phyloP scores from a whole-genome alignment of 2,888 invertebrate genomes.

The Dicyrtomina minuta region DNA sequence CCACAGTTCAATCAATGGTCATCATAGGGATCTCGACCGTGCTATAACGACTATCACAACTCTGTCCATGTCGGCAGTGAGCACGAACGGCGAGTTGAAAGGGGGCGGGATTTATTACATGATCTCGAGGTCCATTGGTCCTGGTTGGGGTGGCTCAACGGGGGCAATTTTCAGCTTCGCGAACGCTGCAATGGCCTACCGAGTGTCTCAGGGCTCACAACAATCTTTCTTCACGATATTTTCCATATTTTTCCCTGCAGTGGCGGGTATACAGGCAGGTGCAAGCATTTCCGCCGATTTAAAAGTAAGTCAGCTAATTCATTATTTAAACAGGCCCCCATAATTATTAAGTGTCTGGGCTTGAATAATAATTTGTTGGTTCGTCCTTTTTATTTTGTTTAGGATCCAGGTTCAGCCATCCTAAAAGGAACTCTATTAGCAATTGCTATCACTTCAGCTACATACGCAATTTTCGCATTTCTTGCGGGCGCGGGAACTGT shows the following conservation, averaged over 20 bases:
- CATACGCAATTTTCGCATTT: conserved; percentile 79
- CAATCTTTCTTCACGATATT: conserved; percentile 92
- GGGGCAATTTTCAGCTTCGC: conserved; percentile 97
- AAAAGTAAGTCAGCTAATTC: conserved; percentile 66
- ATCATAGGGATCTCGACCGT: conserved; percentile 81
- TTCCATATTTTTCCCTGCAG: conserved; percentile 95
- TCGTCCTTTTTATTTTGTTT: conserved; percentile 57
- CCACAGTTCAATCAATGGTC: conserved; percentile 61
- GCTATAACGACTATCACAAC: conserved; percentile 83
- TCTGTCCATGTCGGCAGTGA: conserved; percentile 80
- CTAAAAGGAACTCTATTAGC: conserved; percentile 93
- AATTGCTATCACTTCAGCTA: conserved; percentile 79
- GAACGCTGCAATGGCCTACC: conserved; percentile 84
- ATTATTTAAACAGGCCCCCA: background rate
- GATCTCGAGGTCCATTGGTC: conserved; percentile 91
- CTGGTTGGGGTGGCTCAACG: conserved; percentile 90
- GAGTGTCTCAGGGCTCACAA: conserved; percentile 65
- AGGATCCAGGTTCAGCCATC: conserved; percentile 88
- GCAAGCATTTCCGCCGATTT: conserved; percentile 98
- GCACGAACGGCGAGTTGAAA: conserved; percentile 74
- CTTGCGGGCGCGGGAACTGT: conserved; percentile 78
- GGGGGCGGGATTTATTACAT: conserved; percentile 98
- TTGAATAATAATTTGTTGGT: too few species aligned
- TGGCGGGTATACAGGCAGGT: conserved; percentile 96
- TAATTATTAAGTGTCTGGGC: too few species aligned